Conservation (phyloP, 2,888 invertebrate genomes). For the Fragum sueziense region DNA sequence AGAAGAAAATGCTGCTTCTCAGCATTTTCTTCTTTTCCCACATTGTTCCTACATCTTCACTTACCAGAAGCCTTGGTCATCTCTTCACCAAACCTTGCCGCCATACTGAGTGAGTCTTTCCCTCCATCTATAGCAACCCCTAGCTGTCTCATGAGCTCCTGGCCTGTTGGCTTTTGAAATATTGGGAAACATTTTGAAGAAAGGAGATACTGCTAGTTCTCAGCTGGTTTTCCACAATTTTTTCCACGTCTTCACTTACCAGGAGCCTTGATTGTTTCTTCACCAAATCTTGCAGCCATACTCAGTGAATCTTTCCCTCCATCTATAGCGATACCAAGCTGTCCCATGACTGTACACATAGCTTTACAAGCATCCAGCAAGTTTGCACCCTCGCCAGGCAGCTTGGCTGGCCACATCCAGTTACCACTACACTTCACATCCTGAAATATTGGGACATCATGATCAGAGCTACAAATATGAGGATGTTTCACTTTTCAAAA, state of each 20-base stretch:
- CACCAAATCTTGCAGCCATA: constrained; percentile 95
- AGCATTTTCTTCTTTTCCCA: background rate
- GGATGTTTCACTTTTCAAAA: too few relatives aligned
- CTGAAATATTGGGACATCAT: too few relatives aligned
- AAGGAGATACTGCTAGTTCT: background rate
- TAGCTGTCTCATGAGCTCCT: constrained; percentile 91
- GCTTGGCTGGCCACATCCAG: constrained; percentile 99
- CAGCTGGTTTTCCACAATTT: background rate
- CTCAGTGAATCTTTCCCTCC: constrained; percentile 99
- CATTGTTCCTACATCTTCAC: background rate
- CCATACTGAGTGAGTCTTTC: constrained; percentile 99
- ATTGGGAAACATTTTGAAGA: background rate
- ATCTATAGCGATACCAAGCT: constrained; percentile 94
- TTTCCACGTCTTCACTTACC: constrained; percentile 77
- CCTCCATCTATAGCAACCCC: constrained; percentile 97
- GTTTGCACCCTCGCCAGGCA: constrained; percentile 94
- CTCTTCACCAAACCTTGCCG: constrained; percentile 90
- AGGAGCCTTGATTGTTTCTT: constrained; percentile 86
- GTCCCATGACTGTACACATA: constrained; percentile 92
- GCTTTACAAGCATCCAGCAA: constrained; percentile 93
- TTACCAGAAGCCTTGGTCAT: constrained; percentile 85
- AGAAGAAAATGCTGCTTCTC: background rate
- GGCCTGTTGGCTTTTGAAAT: too few relatives aligned
- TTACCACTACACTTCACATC: constrained; percentile 99
- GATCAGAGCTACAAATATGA: too few relatives aligned